phyloP scores from a whole-genome alignment of 2,113 vertebrate species.

The Octodon degus region DNA sequence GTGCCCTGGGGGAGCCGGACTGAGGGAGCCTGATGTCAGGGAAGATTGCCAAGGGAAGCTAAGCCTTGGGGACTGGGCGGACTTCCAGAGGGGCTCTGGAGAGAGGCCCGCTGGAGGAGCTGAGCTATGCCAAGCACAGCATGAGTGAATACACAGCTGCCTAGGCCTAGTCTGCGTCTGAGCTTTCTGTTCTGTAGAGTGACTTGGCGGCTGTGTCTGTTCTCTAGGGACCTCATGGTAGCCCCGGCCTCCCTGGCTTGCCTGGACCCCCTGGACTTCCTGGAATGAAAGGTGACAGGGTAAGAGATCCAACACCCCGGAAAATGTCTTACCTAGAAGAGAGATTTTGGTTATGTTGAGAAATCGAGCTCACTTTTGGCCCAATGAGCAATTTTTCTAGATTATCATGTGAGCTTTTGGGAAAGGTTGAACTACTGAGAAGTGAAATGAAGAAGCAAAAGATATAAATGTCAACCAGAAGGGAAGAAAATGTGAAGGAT shows the following conservation, averaged over 20 bases:
- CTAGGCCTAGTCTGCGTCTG: not conserved
- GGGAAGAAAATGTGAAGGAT: not conserved
- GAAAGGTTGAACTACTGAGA: not conserved
- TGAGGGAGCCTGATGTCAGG: constrained; percentile 92
- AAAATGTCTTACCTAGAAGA: not conserved
- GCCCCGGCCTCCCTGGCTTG: constrained; percentile 93
- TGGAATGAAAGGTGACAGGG: constrained; percentile 95
- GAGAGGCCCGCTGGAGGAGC: not conserved
- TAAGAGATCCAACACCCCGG: constrained; percentile 83
- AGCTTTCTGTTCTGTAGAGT: not conserved
- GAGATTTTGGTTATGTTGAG: not conserved
- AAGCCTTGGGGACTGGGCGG: constrained; percentile 45
- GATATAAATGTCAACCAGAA: not conserved
- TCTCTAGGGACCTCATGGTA: constrained; percentile 93
- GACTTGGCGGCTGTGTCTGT: constrained; percentile 64
- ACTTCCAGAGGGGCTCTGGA: not conserved
- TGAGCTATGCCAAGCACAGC: not conserved
- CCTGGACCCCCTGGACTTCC: constrained; percentile 93
- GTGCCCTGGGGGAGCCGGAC: constrained; percentile 74
- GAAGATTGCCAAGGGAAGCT: constrained; percentile 84
- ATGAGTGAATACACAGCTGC: not conserved
- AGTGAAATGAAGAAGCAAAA: constrained; percentile 1
- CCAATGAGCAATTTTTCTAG: not conserved
- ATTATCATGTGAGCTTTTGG: not conserved
- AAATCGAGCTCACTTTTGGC: constrained; percentile 21